A percentile compares a stretch with the other conserved stretches of the same genome.
Conservation (phyloP, 2,797 vertebrate species). For the Myotis findleyi region DNA sequence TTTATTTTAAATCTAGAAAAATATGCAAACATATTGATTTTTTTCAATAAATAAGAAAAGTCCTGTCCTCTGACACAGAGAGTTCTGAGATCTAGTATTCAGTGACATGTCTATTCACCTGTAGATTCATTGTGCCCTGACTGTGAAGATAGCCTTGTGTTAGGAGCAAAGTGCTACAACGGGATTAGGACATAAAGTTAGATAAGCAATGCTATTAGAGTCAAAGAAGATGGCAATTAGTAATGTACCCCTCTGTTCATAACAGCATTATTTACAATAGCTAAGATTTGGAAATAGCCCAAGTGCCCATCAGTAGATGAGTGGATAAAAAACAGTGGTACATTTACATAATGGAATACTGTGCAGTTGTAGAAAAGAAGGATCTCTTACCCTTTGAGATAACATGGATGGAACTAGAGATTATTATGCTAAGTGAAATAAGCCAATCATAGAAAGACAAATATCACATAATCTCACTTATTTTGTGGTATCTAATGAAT, state of each 20-base stretch:
- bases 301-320: too few relatives aligned
- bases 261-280: too few relatives aligned
- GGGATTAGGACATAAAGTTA: neutral
- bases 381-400: too few relatives aligned
- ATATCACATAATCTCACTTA: too few relatives aligned
- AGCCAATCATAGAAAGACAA: too few relatives aligned
- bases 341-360: too few relatives aligned
- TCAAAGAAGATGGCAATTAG: neutral
- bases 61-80: neutral
- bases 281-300: too few relatives aligned
- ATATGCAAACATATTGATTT: neutral
- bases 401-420: too few relatives aligned
- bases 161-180: neutral
- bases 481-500: too few relatives aligned
- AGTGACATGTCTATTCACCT: neutral
- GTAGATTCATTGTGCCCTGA: neutral
- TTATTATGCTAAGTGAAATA: too few relatives aligned
- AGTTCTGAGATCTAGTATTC: neutral
- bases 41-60: neutral
- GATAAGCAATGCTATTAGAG: neutral
- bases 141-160: neutral
- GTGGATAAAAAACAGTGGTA: too few relatives aligned
- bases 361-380: too few relatives aligned
- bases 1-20: conserved; percentile 9
- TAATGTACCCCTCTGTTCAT: neutral